phyloP scores from a whole-genome alignment of 2,797 vertebrate genomes.

The Adelosebastes latens region DNA sequence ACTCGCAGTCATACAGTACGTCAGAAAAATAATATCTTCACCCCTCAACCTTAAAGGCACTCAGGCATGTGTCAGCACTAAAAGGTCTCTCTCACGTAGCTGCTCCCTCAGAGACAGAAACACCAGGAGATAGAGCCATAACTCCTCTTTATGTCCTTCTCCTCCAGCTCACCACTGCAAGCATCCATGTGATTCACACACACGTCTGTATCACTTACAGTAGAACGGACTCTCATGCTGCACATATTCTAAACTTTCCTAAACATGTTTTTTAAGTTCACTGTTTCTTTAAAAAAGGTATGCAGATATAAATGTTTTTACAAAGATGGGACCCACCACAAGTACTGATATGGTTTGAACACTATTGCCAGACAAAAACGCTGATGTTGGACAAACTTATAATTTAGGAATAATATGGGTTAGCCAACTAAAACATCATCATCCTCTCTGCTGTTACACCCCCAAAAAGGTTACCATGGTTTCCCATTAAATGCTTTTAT shows the following conservation, averaged over 20 bases:
- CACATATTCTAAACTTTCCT: background rate
- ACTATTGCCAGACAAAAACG: no score
- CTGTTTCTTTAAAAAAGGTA: background rate
- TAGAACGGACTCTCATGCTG: background rate
- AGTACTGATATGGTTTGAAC: background rate
- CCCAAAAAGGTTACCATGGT: background rate
- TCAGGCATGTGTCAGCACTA: slow-evolving; percentile 72
- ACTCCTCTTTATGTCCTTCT: slow-evolving; percentile 66
- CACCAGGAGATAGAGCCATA: slow-evolving; percentile 63
- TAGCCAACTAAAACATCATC: background rate
- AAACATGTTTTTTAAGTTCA: background rate
- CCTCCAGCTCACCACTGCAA: slow-evolving; percentile 34
- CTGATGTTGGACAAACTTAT: background rate
- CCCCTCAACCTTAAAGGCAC: slow-evolving; percentile 55
- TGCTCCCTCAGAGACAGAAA: slow-evolving; percentile 58
- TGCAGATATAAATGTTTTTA: background rate
- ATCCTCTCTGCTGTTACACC: background rate
- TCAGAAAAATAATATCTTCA: slow-evolving; percentile 60
- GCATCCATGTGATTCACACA: slow-evolving; percentile 35
- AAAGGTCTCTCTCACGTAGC: slow-evolving; percentile 66
- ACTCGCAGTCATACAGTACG: slow-evolving; percentile 35
- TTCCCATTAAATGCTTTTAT: background rate
- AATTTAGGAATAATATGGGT: background rate
- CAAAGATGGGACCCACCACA: background rate
- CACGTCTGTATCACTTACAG: slow-evolving; percentile 12